Conservation (phyloP, 2,888 invertebrate species). For the Temnothorax unifasciatus region DNA sequence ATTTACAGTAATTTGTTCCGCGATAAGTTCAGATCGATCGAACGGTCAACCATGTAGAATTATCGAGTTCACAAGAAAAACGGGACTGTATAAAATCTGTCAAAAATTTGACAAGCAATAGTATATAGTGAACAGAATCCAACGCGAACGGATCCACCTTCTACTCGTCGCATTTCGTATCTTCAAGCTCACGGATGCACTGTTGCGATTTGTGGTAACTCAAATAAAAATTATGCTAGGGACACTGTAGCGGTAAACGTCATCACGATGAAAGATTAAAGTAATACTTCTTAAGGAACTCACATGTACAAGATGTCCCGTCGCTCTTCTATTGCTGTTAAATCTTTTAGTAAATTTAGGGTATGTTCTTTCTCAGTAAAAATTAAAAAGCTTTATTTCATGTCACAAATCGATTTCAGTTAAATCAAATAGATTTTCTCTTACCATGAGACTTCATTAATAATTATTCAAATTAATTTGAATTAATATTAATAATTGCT, state of each 20-base stretch:
- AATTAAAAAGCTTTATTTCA: too few relatives aligned
- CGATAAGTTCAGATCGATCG: slow-evolving; percentile 1
- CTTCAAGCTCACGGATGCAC: slow-evolving; percentile 42
- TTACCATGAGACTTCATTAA: not conserved
- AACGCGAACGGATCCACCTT: slow-evolving; percentile 40
- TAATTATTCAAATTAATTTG: slow-evolving; percentile 12
- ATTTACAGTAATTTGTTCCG: slow-evolving; percentile 32
- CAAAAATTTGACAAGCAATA: not conserved
- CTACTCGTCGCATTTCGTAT: slow-evolving; percentile 32
- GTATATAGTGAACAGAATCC: not conserved
- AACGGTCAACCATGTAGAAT: not conserved
- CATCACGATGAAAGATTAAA: slow-evolving; percentile 51
- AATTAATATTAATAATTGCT: not conserved
- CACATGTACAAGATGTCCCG: not conserved
- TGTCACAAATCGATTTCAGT: slow-evolving; percentile 1
- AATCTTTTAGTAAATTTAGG: slow-evolving; percentile 8
- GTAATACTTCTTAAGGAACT: slow-evolving; percentile 39
- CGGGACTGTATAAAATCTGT: not conserved
- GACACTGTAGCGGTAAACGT: slow-evolving; percentile 45
- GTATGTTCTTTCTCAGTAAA: not conserved
- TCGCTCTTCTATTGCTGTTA: not conserved
- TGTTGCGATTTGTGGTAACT: slow-evolving; percentile 40
- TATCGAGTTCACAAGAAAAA: not conserved
- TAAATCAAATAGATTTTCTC: not conserved
- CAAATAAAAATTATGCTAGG: slow-evolving; percentile 48